Conservation (phyloP, 1,140 invertebrate species). For the Fragariocoptes setiger region DNA sequence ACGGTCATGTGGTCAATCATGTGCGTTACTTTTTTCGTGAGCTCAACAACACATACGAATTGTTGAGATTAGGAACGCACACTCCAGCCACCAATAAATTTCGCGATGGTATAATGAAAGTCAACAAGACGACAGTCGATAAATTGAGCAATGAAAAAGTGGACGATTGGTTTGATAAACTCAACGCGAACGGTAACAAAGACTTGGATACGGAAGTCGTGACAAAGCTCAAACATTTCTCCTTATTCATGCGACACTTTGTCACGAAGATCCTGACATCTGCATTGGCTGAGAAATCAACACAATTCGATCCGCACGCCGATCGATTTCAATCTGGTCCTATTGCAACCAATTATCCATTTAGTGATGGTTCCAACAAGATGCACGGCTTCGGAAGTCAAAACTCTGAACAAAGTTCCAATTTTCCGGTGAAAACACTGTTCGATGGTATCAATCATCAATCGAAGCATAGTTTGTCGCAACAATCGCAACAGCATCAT, state of each 20-base stretch:
- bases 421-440: neutral
- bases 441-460: neutral
- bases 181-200: neutral
- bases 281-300: neutral
- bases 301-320: neutral
- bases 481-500: conserved; percentile 7
- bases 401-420: neutral
- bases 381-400: neutral
- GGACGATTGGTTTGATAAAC: conserved; percentile 56
- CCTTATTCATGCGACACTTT: neutral
- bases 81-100: conserved; percentile 11
- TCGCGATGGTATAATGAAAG: conserved; percentile 38
- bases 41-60: conserved; percentile 63
- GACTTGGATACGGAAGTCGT: conserved; percentile 33
- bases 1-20: conserved; percentile 40
- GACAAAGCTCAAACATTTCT: conserved; percentile 31
- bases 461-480: no score
- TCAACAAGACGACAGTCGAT: conserved; percentile 31
- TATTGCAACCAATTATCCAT: no score
- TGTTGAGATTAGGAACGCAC: conserved; percentile 15
- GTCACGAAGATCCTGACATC: neutral
- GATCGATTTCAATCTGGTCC: neutral
- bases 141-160: conserved; percentile 32
- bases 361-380: neutral
- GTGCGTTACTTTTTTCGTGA: conserved; percentile 65